Base-by-base conservation (phyloP, 2,797 vertebrate genomes). In the Acanthurus lineatus region DNA sequence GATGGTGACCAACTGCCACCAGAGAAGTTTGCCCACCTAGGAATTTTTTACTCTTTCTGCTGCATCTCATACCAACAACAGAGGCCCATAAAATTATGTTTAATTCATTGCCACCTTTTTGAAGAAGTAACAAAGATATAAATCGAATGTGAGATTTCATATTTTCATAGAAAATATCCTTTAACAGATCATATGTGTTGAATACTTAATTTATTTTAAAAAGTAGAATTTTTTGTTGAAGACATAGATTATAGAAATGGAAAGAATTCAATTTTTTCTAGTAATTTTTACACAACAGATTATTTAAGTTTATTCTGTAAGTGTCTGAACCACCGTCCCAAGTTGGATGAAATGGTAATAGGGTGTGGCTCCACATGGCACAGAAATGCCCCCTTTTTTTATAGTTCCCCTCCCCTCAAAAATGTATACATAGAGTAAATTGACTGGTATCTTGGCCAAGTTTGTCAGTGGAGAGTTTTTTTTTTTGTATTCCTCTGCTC, bases 1-100 rank as follows among this genome's bases (percentile, higher is more conserved):
- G 77, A 73, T 78, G 78, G 47, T 87, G 76, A 77, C 73, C 57
- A 59, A 74, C 76, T 81, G 76, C 73, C 4, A 25, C 60, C 65
- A 51, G 85, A 80, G 69, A 62, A 71, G 71, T 79, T 84, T 54
- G 52, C 42, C 83, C 66, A 84, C 79, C 87, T 90, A 57, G 49
- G 44, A 61, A 69, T 87, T 82, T 82, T 5, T 74, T 65, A 59
- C 73, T 60, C 25, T 85, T 83, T 49, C 65, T 62, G 40, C 69
- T 83, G 49, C 47, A 80, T 68, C 47, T 76, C 48, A 49, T 49
- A 47, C 59, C 3, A 9, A 76, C 48, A 70, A 20, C 64, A 59
- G 38, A 52, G 19, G 19, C 15, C 22, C 32, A 22, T 60, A n/a
- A 48, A 67, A 71, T 60, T 4, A 8, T 67, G 52, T 48, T 44